These are phyloP conservation scores for Saccostrea glomerata DNA, from an alignment of 1,140 invertebrate genomes.

Conservation along the genomic window DNA sequence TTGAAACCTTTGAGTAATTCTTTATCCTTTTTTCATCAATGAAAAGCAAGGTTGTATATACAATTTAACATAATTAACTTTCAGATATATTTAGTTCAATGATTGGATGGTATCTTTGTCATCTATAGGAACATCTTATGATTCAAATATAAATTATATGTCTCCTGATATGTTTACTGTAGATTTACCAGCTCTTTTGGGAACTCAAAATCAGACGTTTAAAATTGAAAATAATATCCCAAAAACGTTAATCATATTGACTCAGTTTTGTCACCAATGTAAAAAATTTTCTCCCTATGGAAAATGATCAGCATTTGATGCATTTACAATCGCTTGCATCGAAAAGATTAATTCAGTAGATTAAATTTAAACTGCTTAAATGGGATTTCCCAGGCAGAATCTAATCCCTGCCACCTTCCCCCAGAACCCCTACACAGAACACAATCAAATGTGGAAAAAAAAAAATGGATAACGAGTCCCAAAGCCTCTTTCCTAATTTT, in stretches of 20 bases:
- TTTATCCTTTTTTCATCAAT: no score
- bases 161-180: constrained; percentile 1
- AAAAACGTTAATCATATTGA: neutral
- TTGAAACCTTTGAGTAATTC: neutral
- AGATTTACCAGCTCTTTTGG: neutral
- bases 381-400: constrained; percentile 11
- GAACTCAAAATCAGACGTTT: neutral
- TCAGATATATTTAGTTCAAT: no score
- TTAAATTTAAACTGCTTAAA: constrained; percentile 17
- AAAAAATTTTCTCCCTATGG: neutral
- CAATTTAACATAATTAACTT: no score
- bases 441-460: constrained; percentile 2
- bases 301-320: constrained; percentile 9
- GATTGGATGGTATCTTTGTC: neutral
- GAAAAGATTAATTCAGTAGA: constrained; percentile 27
- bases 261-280: neutral
- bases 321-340: constrained; percentile 20
- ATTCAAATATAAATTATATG: constrained; percentile 18
- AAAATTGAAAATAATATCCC: constrained; percentile 20
- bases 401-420: constrained; percentile 22
- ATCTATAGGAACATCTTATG: neutral
- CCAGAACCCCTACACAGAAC: constrained; percentile 6
- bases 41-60: no score
- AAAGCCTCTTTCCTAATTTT: neutral
- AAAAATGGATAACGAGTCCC: neutral